Percentiles rank a stretch among this genome's conserved stretches.
Evolutionary conservation across 2,797 vertebrate species (phyloP).

Genomic region (Fratercula arctica): DNA sequence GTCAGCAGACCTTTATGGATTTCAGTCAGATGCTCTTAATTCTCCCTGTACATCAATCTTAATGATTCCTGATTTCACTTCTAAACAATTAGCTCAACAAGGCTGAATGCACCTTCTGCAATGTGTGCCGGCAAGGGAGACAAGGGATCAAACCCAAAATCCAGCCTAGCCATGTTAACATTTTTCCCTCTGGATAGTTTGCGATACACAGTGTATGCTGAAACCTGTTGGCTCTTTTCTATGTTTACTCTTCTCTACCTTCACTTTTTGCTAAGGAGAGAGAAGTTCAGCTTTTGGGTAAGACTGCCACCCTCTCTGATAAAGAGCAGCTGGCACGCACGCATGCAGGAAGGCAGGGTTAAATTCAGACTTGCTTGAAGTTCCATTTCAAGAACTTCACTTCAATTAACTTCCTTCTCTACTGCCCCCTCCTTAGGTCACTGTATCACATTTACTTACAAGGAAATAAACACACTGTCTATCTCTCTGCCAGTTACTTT

Average conservation of each 20-base stretch:
- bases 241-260: background rate
- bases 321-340: background rate
- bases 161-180: background rate
- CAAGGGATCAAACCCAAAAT: background rate
- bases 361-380: background rate
- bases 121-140: background rate
- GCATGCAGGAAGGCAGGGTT: background rate
- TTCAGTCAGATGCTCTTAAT: background rate
- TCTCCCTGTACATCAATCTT: background rate
- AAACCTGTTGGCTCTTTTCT: background rate
- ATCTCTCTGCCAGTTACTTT: background rate
- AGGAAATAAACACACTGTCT: background rate
- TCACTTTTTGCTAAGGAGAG: background rate
- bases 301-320: background rate
- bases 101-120: background rate
- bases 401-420: background rate
- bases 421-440: background rate
- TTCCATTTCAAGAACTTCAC: background rate
- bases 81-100: background rate
- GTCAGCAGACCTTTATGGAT: background rate
- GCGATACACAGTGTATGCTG: background rate
- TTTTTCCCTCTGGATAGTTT: background rate
- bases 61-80: background rate
- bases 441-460: background rate
- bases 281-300: background rate